phyloP scores from a whole-genome alignment of 2,113 vertebrate genomes.

The Tylochromis polylepis region DNA sequence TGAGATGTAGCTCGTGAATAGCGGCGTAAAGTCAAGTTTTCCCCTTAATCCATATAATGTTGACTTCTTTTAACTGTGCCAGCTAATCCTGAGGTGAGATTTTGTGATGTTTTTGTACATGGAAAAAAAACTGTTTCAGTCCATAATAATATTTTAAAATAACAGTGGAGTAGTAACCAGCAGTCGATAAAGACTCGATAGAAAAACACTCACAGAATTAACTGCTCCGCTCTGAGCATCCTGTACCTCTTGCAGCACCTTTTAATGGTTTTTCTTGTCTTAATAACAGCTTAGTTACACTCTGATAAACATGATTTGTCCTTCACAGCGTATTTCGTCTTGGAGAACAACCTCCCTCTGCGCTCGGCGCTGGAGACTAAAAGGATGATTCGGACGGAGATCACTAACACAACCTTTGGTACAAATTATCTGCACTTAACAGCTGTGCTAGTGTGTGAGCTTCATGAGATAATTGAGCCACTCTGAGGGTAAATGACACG shows the following conservation, averaged over 20 bases:
- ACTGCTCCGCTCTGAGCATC: not conserved
- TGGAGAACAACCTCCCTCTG: constrained; percentile 84
- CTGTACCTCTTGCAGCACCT: not conserved
- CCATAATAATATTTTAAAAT: not conserved
- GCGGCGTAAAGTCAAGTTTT: not conserved
- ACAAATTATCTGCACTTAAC: not conserved
- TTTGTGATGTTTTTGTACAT: not conserved
- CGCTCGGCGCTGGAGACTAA: constrained; percentile 75
- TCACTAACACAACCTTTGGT: constrained; percentile 87
- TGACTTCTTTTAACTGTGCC: not conserved
- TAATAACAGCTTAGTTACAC: not conserved
- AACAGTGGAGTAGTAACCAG: not conserved
- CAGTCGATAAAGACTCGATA: not conserved
- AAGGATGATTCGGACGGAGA: constrained; percentile 73
- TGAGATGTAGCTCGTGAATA: not conserved
- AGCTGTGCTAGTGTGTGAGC: not conserved
- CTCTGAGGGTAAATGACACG: not conserved
- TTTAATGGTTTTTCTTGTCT: not conserved
- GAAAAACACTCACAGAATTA: not conserved
- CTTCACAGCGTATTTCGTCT: constrained; percentile 78
- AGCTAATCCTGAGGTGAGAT: not conserved
- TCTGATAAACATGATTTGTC: not conserved
- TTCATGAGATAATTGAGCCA: not conserved
- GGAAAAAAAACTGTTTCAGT: not conserved
- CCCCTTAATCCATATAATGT: not conserved